Evolutionary conservation across 2,888 invertebrate genomes (phyloP), one percentile per base, ranked within the genome.

Genomic region (Lithophane ornitopus): DNA sequence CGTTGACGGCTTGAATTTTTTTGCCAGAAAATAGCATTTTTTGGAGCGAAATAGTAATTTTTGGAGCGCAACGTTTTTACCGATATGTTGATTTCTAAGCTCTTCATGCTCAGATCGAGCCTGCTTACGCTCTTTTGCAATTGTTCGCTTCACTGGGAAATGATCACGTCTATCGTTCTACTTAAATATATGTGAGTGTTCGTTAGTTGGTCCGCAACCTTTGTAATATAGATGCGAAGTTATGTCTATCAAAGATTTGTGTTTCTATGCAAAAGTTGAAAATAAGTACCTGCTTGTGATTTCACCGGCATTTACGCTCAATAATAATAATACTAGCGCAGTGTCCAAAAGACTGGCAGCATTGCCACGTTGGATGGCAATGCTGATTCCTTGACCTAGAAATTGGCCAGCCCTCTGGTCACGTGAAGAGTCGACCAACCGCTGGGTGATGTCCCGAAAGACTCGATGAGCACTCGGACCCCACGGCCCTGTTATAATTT

Each of bases 31-130:
- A 85, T 77, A 26, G 77, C 73, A 81, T 80, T 83, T 81, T 81
- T 85, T 77, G 63, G 65, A 71, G 54, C 77, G 82, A 68, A 85
- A 85, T 85, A 49, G 82, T 68, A 73, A 62, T 85, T 73, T 85
- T 73, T 81, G 77, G 41, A 73, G 77, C 77, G 59, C 65, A 76
- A 66, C 52, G 46, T 62, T 82, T 82, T 65, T 34, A 58, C 56
- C 61, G 44, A n/a, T 41, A 41, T 68, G 59, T 46, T 62, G 69
- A 71, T 75, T 71, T 41, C 67, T 70, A 73, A 85, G 63, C 66
- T 70, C 14, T 49, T 68, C 54, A 14, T 19, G 41, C 3, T 68
- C 9, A 28, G 39, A 59, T 46, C 19, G 44, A 39, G 28, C 2
- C 44, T 59, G 44, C 2, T 4, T 28, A 1, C 16, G 12, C 1